Percentiles rank a stretch among this genome's conserved stretches.
phyloP scores from a whole-genome alignment of 2,113 vertebrate species.

The Heterotilapia buettikoferi region DNA sequence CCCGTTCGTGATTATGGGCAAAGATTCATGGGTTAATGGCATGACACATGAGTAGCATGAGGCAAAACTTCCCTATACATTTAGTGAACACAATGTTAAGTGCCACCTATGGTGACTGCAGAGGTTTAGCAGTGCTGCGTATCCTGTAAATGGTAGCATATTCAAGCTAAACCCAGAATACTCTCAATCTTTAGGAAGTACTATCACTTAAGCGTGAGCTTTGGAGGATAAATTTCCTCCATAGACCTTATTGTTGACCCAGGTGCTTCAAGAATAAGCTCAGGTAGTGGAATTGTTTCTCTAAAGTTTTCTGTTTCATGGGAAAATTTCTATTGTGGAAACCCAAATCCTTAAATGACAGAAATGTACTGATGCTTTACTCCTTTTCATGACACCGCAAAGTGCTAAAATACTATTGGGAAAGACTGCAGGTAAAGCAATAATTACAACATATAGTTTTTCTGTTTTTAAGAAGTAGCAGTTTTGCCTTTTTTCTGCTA shows the following conservation, averaged over 20 bases:
- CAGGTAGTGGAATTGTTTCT: not conserved
- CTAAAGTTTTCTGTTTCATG: not conserved
- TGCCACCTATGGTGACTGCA: accelerated
- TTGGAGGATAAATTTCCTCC: not conserved
- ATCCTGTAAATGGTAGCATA: not conserved
- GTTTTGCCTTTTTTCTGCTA: not conserved
- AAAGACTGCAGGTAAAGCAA: not conserved
- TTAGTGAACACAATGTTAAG: not conserved
- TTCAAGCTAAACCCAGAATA: not conserved
- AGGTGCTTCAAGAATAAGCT: not conserved
- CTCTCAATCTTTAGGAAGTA: not conserved
- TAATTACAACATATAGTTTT: not conserved
- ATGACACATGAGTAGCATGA: not conserved
- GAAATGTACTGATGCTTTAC: not conserved
- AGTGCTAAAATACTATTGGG: not conserved
- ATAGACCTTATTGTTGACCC: accelerated
- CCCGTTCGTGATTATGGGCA: not conserved
- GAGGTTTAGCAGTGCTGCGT: not conserved
- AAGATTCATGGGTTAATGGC: not conserved
- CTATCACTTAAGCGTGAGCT: not conserved
- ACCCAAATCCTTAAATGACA: not conserved
- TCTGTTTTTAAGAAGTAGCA: not conserved
- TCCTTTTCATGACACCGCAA: not conserved
- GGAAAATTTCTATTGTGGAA: not conserved
- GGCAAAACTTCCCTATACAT: not conserved